Evolutionary conservation across 2,113 vertebrate genomes (phyloP).

Genomic region (Tetraodon nigroviridis): DNA sequence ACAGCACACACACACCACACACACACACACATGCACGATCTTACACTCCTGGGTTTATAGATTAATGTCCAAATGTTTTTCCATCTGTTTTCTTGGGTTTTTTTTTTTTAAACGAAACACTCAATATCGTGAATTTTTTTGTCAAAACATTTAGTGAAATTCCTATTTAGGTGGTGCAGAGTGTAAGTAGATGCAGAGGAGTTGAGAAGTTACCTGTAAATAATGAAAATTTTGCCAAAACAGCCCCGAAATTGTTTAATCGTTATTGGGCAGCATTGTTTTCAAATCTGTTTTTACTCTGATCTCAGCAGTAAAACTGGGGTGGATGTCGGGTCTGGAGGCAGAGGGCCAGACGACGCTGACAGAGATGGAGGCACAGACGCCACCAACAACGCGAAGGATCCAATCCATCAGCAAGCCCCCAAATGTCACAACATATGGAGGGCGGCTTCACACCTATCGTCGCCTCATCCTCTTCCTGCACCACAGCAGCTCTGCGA

Average conservation of each 20-base stretch:
- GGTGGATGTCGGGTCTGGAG: conserved; percentile 32
- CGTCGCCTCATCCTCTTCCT: conserved; percentile 34
- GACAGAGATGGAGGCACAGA: conserved; percentile 52
- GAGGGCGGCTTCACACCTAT: conserved; percentile 30
- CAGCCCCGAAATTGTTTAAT: too few relatives aligned
- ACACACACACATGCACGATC: background rate
- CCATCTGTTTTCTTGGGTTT: conserved; percentile 41
- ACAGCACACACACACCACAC: background rate
- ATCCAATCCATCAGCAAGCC: conserved; percentile 51
- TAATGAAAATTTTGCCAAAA: too few relatives aligned
- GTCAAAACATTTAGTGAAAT: too few relatives aligned
- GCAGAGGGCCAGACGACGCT: conserved; percentile 55
- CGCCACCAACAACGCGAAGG: conserved; percentile 45
- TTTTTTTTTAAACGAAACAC: too few relatives aligned
- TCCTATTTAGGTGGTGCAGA: too few relatives aligned
- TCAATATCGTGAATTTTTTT: too few relatives aligned
- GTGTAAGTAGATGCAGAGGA: too few relatives aligned
- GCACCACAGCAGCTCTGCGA: conserved; percentile 41
- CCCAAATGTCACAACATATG: conserved; percentile 68
- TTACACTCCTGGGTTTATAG: conserved; percentile 28
- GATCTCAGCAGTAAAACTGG: conserved; percentile 4
- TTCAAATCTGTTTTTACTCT: background rate
- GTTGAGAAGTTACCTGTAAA: too few relatives aligned
- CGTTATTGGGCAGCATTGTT: too few relatives aligned
- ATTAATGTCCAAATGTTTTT: conserved; percentile 47